phyloP scores from a whole-genome alignment of 1,140 invertebrate species.

The Platorchestia sp. region DNA sequence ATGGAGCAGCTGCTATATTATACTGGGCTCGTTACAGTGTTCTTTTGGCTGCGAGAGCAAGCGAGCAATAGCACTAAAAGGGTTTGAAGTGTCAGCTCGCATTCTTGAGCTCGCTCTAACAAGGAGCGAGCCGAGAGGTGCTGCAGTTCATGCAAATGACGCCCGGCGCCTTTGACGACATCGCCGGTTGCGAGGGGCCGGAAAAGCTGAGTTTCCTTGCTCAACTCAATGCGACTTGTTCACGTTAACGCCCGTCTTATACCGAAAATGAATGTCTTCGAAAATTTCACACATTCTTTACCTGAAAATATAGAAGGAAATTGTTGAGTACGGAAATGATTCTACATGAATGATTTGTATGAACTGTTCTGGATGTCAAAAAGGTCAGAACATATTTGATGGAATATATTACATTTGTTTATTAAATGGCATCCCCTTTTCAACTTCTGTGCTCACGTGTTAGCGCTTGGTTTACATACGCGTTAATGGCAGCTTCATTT shows the following conservation, averaged over 20 bases:
- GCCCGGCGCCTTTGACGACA: not conserved
- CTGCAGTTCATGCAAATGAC: slow-evolving; percentile 36
- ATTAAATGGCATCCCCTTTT: not conserved
- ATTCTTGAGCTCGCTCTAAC: slow-evolving; percentile 35
- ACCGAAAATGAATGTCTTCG: not conserved
- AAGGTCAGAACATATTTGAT: not conserved
- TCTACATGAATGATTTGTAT: not conserved
- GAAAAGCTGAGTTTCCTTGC: not conserved
- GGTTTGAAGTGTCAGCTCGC: slow-evolving; percentile 18
- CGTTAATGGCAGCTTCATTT: no score
- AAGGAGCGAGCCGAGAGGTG: not conserved
- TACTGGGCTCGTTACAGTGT: slow-evolving; percentile 27
- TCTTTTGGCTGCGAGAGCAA: slow-evolving; percentile 24
- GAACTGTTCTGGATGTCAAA: not conserved
- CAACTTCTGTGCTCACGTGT: not conserved
- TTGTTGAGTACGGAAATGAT: not conserved
- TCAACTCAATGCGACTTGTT: not conserved
- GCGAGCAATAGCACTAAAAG: slow-evolving; percentile 39
- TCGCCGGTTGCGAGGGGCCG: not conserved
- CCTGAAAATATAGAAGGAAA: not conserved
- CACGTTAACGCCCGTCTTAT: not conserved
- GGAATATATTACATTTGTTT: not conserved
- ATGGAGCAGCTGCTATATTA: slow-evolving; percentile 10
- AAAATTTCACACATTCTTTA: not conserved
- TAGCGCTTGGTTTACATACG: not conserved